These are phyloP conservation scores for Ophonus ardosiacus DNA, from an alignment of 2,888 invertebrate species.

Conservation along the genomic window DNA sequence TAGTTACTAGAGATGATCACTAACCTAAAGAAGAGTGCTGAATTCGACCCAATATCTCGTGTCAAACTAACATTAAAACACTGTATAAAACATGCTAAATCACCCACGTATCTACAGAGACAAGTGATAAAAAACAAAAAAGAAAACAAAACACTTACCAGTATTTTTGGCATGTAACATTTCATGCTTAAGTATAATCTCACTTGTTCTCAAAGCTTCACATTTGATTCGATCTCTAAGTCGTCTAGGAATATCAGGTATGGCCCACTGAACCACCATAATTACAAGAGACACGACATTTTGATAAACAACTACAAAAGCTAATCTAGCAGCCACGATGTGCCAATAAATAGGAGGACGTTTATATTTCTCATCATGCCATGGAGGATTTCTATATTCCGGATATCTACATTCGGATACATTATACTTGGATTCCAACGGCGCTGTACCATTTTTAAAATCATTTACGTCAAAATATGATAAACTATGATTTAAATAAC, in stretches of 20 bases:
- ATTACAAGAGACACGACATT: constrained; percentile 86
- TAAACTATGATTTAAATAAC: constrained; percentile 84
- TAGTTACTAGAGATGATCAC: too few species aligned
- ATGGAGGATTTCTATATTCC: constrained; percentile 83
- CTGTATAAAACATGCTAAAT: too few species aligned
- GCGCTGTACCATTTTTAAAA: constrained; percentile 76
- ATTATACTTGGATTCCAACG: constrained; percentile 68
- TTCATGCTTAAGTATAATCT: constrained; percentile 85
- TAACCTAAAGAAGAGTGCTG: too few species aligned
- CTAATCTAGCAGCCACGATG: constrained; percentile 84
- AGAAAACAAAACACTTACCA: constrained; percentile 20
- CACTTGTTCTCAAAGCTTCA: constrained; percentile 85
- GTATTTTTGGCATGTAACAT: constrained; percentile 76
- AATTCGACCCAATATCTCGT: too few species aligned
- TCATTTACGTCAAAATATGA: constrained; percentile 82
- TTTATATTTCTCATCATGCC: constrained; percentile 77
- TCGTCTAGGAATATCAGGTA: constrained; percentile 86
- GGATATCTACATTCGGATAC: constrained; percentile 80
- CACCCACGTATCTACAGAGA: too few species aligned
- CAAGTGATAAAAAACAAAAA: not conserved
- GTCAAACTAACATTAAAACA: too few species aligned
- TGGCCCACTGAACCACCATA: constrained; percentile 85
- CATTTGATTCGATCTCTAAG: constrained; percentile 84
- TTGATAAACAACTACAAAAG: constrained; percentile 88
- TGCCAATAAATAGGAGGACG: constrained; percentile 85